Conservation (phyloP, 2,113 vertebrate species). For the Choloepus hoffmanni region DNA sequence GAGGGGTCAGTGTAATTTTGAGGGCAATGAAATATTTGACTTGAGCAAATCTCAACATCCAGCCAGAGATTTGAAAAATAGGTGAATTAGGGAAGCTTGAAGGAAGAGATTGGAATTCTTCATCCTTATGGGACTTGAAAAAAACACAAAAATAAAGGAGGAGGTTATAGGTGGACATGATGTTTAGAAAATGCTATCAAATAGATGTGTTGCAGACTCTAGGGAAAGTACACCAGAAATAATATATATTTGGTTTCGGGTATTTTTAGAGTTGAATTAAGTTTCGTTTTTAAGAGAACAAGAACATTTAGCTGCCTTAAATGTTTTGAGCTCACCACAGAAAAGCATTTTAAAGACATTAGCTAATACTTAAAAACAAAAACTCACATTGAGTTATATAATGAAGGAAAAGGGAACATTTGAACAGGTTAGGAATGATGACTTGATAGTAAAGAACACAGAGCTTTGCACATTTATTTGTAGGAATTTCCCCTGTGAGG, state of each 20-base stretch:
- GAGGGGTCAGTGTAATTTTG: not conserved
- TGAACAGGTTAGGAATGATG: not conserved
- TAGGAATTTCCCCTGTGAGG: not conserved
- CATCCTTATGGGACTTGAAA: not conserved
- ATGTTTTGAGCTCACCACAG: conserved; percentile 17
- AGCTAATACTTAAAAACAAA: not conserved
- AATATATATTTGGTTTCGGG: not conserved
- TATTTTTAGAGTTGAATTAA: conserved; percentile 15
- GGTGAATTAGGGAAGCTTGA: not conserved
- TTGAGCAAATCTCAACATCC: not conserved
- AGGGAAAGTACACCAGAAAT: not conserved
- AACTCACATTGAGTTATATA: not conserved
- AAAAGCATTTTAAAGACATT: conserved; percentile 24
- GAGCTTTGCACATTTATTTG: not conserved
- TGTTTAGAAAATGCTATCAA: not conserved
- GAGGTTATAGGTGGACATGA: not conserved
- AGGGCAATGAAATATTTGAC: not conserved
- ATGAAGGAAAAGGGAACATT: not conserved
- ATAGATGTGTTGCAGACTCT: not conserved
- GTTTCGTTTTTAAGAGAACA: conserved; percentile 20
- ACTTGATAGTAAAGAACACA: not conserved
- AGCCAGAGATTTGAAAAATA: not conserved
- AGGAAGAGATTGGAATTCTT: not conserved
- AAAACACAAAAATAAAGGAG: not conserved
- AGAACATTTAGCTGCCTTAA: not conserved